phyloP scores from a whole-genome alignment of 2,113 vertebrate species.

The Pygoscelis adeliae region DNA sequence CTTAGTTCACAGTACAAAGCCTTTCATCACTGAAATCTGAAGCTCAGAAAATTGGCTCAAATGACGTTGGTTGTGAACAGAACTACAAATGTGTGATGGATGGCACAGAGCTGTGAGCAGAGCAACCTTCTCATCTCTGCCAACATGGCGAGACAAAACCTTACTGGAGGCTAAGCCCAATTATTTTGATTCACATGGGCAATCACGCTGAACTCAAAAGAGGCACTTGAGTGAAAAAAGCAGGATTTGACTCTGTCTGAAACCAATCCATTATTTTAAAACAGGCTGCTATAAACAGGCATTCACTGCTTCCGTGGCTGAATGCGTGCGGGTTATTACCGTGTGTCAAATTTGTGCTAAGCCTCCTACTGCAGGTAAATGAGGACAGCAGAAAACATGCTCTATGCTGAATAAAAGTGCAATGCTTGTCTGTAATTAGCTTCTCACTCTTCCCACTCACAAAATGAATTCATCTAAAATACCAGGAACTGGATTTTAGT shows the following conservation, averaged over 20 bases:
- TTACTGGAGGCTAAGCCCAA: neutral
- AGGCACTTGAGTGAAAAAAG: neutral
- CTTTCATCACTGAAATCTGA: neutral
- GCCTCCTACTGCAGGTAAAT: neutral
- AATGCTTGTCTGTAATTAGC: neutral
- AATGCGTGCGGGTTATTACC: neutral
- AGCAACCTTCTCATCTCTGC: neutral
- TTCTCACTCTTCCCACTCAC: neutral
- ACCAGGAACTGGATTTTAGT: neutral
- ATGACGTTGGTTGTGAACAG: neutral
- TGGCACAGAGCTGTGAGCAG: neutral
- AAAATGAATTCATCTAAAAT: neutral
- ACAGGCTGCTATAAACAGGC: neutral
- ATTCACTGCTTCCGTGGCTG: neutral
- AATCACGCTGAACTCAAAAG: neutral
- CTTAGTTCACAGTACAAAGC: neutral
- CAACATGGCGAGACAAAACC: neutral
- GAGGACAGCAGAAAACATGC: neutral
- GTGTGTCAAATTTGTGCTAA: neutral
- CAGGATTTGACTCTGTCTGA: neutral
- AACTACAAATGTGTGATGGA: neutral
- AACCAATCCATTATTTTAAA: neutral
- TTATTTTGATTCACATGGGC: neutral
- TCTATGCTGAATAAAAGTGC: neutral
- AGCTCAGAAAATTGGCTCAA: neutral